A percentile compares a stretch with the other conserved stretches of the same genome.
These are phyloP conservation scores for Tenthredo distinguenda DNA, from an alignment of 2,888 invertebrate genomes.

Conservation along the genomic window DNA sequence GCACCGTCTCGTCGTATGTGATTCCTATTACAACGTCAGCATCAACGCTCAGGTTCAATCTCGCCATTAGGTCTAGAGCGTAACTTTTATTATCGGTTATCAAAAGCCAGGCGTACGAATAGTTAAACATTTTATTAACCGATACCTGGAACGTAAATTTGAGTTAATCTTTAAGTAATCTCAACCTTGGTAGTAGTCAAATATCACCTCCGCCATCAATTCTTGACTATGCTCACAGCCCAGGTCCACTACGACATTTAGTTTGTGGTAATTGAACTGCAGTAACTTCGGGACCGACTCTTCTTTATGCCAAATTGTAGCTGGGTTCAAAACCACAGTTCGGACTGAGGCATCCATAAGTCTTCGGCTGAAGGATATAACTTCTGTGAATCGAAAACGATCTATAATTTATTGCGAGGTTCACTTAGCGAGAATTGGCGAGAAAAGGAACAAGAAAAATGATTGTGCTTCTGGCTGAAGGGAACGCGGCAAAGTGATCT, in stretches of 20 bases:
- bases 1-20: not conserved
- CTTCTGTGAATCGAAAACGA: not conserved
- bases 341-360: not conserved
- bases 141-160: slow-evolving; percentile 21
- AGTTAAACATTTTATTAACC: slow-evolving; percentile 29
- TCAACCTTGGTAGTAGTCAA: not conserved
- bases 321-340: not conserved
- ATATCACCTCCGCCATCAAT: slow-evolving; percentile 13
- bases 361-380: slow-evolving; percentile 16
- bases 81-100: slow-evolving; percentile 16
- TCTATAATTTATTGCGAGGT: not conserved
- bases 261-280: not conserved
- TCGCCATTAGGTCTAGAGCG: slow-evolving; percentile 9
- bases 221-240: not conserved
- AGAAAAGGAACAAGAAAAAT: not conserved
- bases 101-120: slow-evolving; percentile 39
- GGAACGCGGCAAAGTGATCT: not conserved
- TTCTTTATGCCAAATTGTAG: not conserved
- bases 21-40: slow-evolving; percentile 32
- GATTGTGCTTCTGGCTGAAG: not conserved
- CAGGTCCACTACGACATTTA: slow-evolving; percentile 33
- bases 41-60: slow-evolving; percentile 35
- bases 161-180: not conserved
- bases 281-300: not conserved
- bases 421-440: not conserved